Conservation (phyloP, 2,113 vertebrate genomes). For the Psittacara wagleri region DNA sequence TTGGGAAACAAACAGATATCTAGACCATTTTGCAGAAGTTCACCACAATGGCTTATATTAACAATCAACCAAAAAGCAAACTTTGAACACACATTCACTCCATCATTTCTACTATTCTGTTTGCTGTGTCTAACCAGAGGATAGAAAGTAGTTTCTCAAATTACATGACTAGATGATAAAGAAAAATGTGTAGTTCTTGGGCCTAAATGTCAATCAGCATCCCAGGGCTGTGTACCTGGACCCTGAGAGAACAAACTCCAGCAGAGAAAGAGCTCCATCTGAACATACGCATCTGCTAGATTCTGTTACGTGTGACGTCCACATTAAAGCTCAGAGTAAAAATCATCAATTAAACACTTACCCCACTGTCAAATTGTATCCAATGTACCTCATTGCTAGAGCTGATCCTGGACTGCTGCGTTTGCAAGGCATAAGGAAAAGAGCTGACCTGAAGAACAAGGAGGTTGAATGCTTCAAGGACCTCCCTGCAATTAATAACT, state of each 20-base stretch:
- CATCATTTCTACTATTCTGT: not conserved
- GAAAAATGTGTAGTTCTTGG: not conserved
- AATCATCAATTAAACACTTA: slow-evolving; percentile 69
- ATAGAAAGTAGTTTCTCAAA: not conserved
- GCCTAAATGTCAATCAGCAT: not conserved
- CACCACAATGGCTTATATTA: not conserved
- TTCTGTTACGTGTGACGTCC: not conserved
- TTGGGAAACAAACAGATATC: not conserved
- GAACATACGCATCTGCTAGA: not conserved
- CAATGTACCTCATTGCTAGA: slow-evolving; percentile 93
- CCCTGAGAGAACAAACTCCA: not conserved
- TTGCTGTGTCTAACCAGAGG: not conserved
- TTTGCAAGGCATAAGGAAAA: slow-evolving; percentile 94
- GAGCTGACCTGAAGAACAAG: slow-evolving; percentile 98
- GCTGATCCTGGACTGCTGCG: slow-evolving; percentile 91
- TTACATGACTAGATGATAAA: not conserved
- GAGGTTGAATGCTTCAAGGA: slow-evolving; percentile 92
- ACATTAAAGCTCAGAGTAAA: not conserved
- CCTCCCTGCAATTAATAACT: slow-evolving; percentile 95
- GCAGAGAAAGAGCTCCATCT: not conserved
- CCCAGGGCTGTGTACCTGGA: not conserved
- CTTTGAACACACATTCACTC: not conserved
- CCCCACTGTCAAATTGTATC: slow-evolving; percentile 81
- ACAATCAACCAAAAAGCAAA: not conserved
- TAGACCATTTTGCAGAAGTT: not conserved